phyloP scores from a whole-genome alignment of 2,888 invertebrate genomes.

The Dioctria rufipes region DNA sequence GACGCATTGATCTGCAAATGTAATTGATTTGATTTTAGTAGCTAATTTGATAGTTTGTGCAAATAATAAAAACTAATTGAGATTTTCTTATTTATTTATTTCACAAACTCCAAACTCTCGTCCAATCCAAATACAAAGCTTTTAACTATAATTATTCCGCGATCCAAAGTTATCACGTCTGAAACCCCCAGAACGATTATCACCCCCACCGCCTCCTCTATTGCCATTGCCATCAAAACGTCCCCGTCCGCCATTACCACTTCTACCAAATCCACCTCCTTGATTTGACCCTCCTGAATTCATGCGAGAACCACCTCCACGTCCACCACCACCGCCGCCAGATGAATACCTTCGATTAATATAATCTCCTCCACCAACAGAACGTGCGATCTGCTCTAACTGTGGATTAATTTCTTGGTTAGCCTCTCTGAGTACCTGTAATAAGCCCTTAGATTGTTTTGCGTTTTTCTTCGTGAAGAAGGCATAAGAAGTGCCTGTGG shows the following conservation, averaged over 20 bases:
- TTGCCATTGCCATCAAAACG: constrained; percentile 55
- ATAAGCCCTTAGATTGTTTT: constrained; percentile 88
- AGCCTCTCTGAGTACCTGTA: constrained; percentile 90
- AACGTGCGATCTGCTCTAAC: constrained; percentile 80
- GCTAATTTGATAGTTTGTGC: too few relatives aligned
- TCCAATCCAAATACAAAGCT: constrained; percentile 27
- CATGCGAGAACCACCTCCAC: constrained; percentile 57
- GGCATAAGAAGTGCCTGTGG: constrained; percentile 93
- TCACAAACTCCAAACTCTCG: too few relatives aligned
- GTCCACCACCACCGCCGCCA: constrained; percentile 59
- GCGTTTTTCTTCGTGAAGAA: constrained; percentile 92
- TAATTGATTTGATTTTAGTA: too few relatives aligned
- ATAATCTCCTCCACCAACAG: constrained; percentile 61
- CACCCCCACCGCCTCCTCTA: constrained; percentile 54
- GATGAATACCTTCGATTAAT: constrained; percentile 60
- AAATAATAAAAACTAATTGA: too few relatives aligned
- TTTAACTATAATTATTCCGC: constrained; percentile 28
- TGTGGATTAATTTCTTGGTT: constrained; percentile 92
- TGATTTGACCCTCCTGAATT: constrained; percentile 59
- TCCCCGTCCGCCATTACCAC: constrained; percentile 57
- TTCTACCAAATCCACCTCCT: constrained; percentile 55
- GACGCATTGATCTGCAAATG: too few relatives aligned
- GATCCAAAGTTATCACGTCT: constrained; percentile 27
- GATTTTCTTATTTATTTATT: constrained; percentile 23
- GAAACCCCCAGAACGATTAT: constrained; percentile 51